Base-by-base conservation (phyloP, 2,113 vertebrate species). In the Entomyzon cyanotis region DNA sequence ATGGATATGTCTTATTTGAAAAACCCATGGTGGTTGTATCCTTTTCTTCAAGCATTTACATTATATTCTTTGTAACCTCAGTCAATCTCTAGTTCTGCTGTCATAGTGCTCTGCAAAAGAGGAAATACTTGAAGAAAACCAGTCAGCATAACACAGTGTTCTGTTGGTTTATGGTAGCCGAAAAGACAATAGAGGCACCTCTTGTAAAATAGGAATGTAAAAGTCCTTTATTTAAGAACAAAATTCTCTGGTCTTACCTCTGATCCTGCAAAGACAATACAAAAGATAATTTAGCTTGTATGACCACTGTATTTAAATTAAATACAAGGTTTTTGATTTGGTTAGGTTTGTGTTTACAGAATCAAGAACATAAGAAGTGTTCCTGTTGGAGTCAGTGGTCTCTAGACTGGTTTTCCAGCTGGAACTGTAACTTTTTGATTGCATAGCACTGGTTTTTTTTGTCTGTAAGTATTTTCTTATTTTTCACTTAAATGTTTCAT, bases 11-110 rank as follows among this genome's bases (percentile, higher is more conserved):
- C 62, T 98, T 99, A 62, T 98, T 98, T 64, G 99, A 99, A 97
- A 99, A 98, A 97, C 99, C 99, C 67, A 98, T 99, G 96, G 98
- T 99, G 49, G 99, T 99, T 50, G 99, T 99, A 99, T 99, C 99
- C 98, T 99, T 99, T 99, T 93, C 41, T 75, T 89, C 24, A 83
- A 23, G 44, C 5, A 33, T 55, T n/a, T 31, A 3, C 18, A 2
- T 70, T 46, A 24, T 31, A 3, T 55, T 95, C 42, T 71, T 60
- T 62, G 19, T 55, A 39, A 20, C 41, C 31, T 33, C 23, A 3
- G 9, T 27, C n/a, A 49, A 0, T 73, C 35, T 56, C 22, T 84
- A 47, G 35, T 62, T 80, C 82, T 83, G 23, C 17, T 63, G 28
- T 70, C 5, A 7, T 2, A 22, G 28, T 49, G 18, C 42, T 73